A percentile compares a stretch with the other conserved stretches of the same genome.
Conservation (phyloP, 2,113 vertebrate genomes). For the Nyctereutes procyonoides region DNA sequence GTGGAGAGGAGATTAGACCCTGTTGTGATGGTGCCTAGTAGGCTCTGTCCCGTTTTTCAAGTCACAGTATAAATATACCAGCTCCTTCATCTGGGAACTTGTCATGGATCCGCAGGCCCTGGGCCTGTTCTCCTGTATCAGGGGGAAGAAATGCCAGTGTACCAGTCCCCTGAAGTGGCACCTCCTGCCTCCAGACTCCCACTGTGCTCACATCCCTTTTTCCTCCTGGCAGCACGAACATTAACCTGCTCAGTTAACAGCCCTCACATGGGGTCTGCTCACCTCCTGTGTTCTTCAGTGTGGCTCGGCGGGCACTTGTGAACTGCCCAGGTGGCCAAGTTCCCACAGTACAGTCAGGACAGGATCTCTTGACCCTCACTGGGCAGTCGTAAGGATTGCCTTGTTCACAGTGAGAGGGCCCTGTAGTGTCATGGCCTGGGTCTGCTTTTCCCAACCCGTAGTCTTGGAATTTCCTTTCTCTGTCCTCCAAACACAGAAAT, state of each 20-base stretch:
- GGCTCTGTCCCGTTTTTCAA: not conserved
- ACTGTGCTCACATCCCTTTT: not conserved
- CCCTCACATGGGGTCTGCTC: not conserved
- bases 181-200: not conserved
- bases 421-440: not conserved
- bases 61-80: not conserved
- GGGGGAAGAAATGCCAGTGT: not conserved
- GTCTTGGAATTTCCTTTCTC: not conserved
- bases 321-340: not conserved
- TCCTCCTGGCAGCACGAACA: not conserved
- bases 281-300: not conserved
- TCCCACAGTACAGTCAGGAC: not conserved
- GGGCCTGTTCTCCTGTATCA: not conserved
- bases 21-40: not conserved
- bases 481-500: not conserved
- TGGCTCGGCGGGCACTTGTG: not conserved
- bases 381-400: rapidly evolving
- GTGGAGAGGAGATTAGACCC: not conserved
- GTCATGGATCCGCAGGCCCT: not conserved
- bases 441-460: not conserved
- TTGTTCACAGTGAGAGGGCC: not conserved
- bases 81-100: not conserved
- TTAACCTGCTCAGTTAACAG: not conserved
- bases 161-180: not conserved
- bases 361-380: not conserved